Conservation (phyloP, 2,797 vertebrate species). For the Antennarius maculatus region DNA sequence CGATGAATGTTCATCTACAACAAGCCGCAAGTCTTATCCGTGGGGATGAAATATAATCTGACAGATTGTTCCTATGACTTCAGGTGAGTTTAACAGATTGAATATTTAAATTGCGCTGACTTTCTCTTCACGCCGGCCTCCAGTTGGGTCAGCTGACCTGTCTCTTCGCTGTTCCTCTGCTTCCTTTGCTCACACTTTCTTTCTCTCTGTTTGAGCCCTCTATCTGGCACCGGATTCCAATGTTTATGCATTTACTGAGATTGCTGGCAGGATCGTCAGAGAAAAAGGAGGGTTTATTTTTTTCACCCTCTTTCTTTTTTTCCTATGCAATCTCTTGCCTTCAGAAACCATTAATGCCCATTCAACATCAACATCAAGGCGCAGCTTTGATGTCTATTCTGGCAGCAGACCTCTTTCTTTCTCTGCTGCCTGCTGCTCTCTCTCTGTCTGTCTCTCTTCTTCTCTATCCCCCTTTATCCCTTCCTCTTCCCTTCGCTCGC, state of each 20-base stretch:
- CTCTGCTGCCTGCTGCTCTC: conserved; percentile 86
- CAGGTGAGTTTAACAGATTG: neutral
- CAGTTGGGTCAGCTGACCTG: conserved; percentile 49
- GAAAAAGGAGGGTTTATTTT: conserved; percentile 86
- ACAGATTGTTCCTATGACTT: conserved; percentile 3
- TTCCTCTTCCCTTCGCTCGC: conserved; percentile 68
- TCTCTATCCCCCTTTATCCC: conserved; percentile 69
- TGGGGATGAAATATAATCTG: neutral
- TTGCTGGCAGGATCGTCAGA: conserved; percentile 89
- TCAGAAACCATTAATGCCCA: conserved; percentile 96
- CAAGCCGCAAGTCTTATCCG: neutral
- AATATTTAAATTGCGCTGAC: neutral
- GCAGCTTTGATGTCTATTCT: conserved; percentile 96
- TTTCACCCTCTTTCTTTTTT: conserved; percentile 63
- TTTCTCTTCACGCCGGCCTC: conserved; percentile 11
- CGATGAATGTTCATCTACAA: neutral
- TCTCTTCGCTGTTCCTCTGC: conserved; percentile 36
- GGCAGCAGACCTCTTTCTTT: conserved; percentile 89
- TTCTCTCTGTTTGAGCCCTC: conserved; percentile 55
- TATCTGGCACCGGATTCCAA: conserved; percentile 84
- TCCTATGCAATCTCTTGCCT: conserved; percentile 91
- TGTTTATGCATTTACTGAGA: conserved; percentile 91
- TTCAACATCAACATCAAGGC: conserved; percentile 96
- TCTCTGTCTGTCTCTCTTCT: conserved; percentile 68
- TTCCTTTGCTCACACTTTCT: conserved; percentile 63